Percentiles rank a stretch among this genome's conserved stretches.
These are phyloP conservation scores for Drosophila rufa DNA, from an alignment of 1,140 invertebrate genomes.

Conservation along the genomic window DNA sequence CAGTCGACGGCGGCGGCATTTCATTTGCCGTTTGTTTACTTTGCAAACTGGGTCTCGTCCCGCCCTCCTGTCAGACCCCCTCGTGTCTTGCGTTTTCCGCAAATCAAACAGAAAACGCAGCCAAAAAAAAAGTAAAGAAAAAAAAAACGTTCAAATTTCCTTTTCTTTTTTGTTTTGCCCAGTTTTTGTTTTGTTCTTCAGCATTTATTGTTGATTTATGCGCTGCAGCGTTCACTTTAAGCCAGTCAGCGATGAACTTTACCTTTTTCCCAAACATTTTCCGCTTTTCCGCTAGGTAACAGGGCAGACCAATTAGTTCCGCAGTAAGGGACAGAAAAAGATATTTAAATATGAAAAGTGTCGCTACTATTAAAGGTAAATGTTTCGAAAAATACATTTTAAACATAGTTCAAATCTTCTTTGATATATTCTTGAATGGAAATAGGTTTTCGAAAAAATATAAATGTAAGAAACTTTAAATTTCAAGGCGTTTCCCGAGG, in stretches of 20 bases:
- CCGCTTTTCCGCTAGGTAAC: conserved; percentile 3
- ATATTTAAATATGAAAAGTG: conserved; percentile 1
- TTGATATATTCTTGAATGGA: no score
- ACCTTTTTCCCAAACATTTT: conserved; percentile 18
- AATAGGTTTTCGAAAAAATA: no score
- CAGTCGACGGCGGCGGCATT: conserved; percentile 70
- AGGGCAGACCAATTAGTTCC: conserved; percentile 31
- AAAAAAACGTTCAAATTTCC: conserved; percentile 33
- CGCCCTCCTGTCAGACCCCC: not conserved
- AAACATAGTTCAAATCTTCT: no score
- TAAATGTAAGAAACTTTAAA: not conserved
- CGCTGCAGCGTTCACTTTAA: conserved; percentile 36
- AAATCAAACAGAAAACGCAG: conserved; percentile 69
- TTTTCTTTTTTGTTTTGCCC: conserved; percentile 3
- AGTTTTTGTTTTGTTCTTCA: conserved; percentile 37
- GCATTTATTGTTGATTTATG: conserved; percentile 64
- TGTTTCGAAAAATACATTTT: no score
- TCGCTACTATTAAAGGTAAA: no score
- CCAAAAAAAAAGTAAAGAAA: conserved; percentile 21
- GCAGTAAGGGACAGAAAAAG: not conserved
- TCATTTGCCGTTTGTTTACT: conserved; percentile 81
- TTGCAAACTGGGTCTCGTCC: conserved; percentile 69
- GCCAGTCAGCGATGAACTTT: conserved; percentile 29
- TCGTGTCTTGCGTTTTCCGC: conserved; percentile 30
- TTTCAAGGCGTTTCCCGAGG: conserved; percentile 12